phyloP scores from a whole-genome alignment of 2,113 vertebrate genomes.

The Donacobius atricapilla region DNA sequence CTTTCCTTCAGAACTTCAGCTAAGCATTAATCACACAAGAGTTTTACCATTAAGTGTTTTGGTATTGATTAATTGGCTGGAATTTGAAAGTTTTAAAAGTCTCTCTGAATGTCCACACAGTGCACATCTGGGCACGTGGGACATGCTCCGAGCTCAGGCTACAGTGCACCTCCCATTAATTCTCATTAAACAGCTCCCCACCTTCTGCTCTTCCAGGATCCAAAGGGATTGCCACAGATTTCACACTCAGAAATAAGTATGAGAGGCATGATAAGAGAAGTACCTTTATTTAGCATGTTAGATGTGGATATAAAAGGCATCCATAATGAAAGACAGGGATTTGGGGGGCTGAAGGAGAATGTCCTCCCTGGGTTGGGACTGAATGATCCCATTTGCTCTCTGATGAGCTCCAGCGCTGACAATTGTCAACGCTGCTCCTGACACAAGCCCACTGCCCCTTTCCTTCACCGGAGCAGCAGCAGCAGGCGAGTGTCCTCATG shows the following conservation, averaged over 20 bases:
- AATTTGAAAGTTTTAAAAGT: constrained; percentile 12
- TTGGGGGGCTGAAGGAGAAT: not conserved
- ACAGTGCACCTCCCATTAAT: not conserved
- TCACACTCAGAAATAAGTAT: not conserved
- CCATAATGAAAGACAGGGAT: not conserved
- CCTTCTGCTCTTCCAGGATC: not conserved
- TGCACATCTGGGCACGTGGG: not conserved
- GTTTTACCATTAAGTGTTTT: not conserved
- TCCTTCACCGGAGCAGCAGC: not conserved
- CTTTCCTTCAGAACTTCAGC: not conserved
- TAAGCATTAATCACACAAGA: constrained; percentile 38
- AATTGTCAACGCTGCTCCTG: accelerated
- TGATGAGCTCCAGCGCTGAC: not conserved
- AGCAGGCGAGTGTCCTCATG: not conserved
- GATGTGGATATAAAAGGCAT: not conserved
- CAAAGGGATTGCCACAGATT: not conserved
- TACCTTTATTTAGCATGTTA: not conserved
- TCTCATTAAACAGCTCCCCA: not conserved
- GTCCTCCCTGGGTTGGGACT: not conserved
- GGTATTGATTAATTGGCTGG: not conserved
- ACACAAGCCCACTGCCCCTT: not conserved
- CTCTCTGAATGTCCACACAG: not conserved
- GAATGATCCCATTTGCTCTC: not conserved
- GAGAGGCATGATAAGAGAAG: not conserved
- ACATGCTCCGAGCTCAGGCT: not conserved